Percentiles rank a stretch among this genome's conserved stretches.
phyloP scores from a whole-genome alignment of 2,888 invertebrate species.

The Trachelus tabidus region DNA sequence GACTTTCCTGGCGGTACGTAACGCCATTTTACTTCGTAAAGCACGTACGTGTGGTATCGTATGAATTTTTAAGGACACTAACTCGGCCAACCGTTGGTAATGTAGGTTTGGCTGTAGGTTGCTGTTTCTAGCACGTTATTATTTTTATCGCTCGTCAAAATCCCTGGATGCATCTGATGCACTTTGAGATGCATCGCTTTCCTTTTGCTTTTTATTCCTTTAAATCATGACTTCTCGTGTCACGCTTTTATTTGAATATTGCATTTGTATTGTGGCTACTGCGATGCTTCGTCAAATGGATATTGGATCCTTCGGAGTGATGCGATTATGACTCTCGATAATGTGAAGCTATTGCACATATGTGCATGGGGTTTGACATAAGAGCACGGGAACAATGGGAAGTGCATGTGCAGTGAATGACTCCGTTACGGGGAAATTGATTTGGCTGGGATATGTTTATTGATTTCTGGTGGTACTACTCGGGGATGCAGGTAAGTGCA shows the following conservation, averaged over 20 bases:
- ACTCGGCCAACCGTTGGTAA: constrained; percentile 46
- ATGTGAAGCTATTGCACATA: background rate
- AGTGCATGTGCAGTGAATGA: background rate
- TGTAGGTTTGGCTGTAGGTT: background rate
- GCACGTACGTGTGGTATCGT: constrained; percentile 39
- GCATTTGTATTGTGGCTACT: background rate
- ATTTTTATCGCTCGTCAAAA: background rate
- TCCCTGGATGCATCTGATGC: background rate
- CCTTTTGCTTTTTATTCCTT: background rate
- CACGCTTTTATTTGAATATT: background rate
- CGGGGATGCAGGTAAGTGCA: background rate
- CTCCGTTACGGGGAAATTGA: background rate
- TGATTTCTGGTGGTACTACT: background rate
- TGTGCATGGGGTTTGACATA: background rate
- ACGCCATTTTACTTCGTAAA: constrained; percentile 30
- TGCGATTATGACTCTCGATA: background rate
- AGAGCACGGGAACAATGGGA: background rate
- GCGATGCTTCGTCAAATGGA: background rate
- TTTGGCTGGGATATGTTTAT: background rate
- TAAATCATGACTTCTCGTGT: background rate
- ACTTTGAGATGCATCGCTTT: background rate
- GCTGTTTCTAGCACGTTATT: background rate
- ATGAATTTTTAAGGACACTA: constrained; percentile 50
- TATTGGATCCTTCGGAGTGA: background rate
- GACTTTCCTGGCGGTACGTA: background rate